Evolutionary conservation across 2,888 invertebrate species (phyloP), one percentile per base, ranked within the genome.

Genomic region (Drosophila villosipedis): DNA sequence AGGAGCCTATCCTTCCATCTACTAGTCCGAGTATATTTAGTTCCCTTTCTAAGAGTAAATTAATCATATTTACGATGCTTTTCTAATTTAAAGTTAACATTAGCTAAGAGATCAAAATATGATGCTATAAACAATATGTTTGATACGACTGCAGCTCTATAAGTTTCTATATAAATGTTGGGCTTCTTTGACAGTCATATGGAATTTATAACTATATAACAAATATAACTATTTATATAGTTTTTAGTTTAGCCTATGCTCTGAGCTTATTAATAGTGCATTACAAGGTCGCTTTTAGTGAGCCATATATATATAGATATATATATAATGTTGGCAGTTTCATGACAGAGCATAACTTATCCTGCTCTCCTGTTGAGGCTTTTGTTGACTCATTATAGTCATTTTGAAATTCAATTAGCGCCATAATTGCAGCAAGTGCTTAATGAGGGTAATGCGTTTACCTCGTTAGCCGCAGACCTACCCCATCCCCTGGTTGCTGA

Each of bases 381-480:
- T 65, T 67, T 81, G 85, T 86, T 66, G 85, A 82, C 80, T 89
- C 86, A 89, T 85, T 84, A 82, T 80, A 73, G 75, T 79, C 88
- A 85, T 84, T 83, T 71, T 76, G 85, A 69, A 89, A 87, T 87
- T 89, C 89, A 87, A 87, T 87, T 87, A 87, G 76, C 63, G 69
- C 71, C 78, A 72, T 89, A 83, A 87, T 87, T 87, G 80, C 77
- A 65, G 85, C 83, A 85, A 87, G 82, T 76, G 76, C 76, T 78
- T 83, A 87, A 85, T 78, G 82, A 83, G 84, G 84, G 80, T 89
- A 89, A 87, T 83, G 73, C 76, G 69, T 70, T 85, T 83, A 85
- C 82, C 69, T 72, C 67, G 68, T 53, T 59, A 72, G 50, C 66
- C 70, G 16, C 55, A 61, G 50, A 55, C n/a, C n/a, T 52, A 28